phyloP scores from a whole-genome alignment of 2,888 invertebrate genomes.

The Philhelius pedissequus region DNA sequence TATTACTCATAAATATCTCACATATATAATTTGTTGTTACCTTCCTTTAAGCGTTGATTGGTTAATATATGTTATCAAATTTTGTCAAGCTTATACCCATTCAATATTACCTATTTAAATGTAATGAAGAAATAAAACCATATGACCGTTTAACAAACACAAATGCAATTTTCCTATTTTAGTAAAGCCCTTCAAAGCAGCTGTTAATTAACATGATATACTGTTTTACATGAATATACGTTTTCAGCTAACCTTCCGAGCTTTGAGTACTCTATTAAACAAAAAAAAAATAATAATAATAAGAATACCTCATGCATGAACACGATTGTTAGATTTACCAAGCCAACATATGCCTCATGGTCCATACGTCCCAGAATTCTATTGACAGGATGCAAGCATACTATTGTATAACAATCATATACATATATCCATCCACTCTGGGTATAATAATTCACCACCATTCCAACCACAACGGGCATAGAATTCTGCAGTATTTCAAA shows the following conservation, averaged over 20 bases:
- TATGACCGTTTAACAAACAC: background rate
- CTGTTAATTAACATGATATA: background rate
- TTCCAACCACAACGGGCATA: background rate
- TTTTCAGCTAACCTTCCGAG: background rate
- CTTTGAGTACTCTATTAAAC: background rate
- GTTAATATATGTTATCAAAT: too few relatives aligned
- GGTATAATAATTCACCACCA: conserved; percentile 16
- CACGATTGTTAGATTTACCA: conserved; percentile 4
- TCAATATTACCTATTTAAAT: background rate
- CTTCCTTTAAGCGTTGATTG: too few relatives aligned
- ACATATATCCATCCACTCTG: background rate
- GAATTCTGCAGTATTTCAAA: conserved; percentile 17
- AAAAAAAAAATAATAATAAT: background rate
- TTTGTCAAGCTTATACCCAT: too few relatives aligned
- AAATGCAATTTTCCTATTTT: background rate
- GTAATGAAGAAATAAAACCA: background rate
- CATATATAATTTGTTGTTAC: too few relatives aligned
- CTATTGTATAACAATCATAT: background rate
- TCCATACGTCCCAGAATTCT: conserved; percentile 13
- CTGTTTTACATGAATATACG: background rate
- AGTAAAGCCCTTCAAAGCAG: background rate
- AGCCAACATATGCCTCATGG: conserved; percentile 15
- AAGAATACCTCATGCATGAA: background rate
- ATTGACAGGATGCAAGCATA: conserved; percentile 31
- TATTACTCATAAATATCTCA: too few relatives aligned